Base-by-base conservation (phyloP, 2,113 vertebrate genomes). In the Pituophis catenifer region DNA sequence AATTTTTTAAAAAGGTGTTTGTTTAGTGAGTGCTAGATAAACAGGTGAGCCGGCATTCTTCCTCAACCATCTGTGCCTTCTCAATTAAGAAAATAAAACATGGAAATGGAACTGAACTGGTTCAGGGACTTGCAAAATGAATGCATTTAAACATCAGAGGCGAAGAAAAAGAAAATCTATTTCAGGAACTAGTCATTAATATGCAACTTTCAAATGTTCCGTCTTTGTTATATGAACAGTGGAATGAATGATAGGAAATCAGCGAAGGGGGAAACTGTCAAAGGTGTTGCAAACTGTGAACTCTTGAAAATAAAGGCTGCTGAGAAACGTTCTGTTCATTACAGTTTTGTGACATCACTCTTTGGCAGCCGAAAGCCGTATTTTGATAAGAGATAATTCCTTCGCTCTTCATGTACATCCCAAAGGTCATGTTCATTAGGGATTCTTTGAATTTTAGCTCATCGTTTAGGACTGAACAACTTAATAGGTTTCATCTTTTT, bases 1-100 rank as follows among this genome's bases (percentile, higher is more conserved):
- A 94, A 90, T 96, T 95, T 96, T 96, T 93, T 29, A 52, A 52
- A 95, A 93, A 94, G 38, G 86, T 96, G 93, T 96, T 97, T 97
- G 93, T 70, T 94, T 93, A 88, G 93, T 92, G 93, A 88, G 94
- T 91, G 94, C 94, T 95, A 96, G 86, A 38, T 89, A 95, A 95
- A 95, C 86, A 94, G 87, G 86, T 91, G 95, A 95, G 21, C 86
- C 92, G 88, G 93, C 93, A 95, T 90, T 94, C 94, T 95, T 96
- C 95, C 70, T 94, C n/a, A 94, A 38, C 50, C 92, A 94, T 85
- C 90, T 93, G 93, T 87, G 91, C 15, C 33, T 90, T 94, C 91
- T 3, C 0, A 96, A 97, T 62, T 59, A 88, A 93, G 59, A 59
- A 96, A 97, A 88, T 59, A 88, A 93, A 54, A 54, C 21, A 44